A percentile compares a stretch with the other conserved stretches of the same genome.
Conservation (phyloP, 1,140 invertebrate species). For the Eriosoma lanigerum region DNA sequence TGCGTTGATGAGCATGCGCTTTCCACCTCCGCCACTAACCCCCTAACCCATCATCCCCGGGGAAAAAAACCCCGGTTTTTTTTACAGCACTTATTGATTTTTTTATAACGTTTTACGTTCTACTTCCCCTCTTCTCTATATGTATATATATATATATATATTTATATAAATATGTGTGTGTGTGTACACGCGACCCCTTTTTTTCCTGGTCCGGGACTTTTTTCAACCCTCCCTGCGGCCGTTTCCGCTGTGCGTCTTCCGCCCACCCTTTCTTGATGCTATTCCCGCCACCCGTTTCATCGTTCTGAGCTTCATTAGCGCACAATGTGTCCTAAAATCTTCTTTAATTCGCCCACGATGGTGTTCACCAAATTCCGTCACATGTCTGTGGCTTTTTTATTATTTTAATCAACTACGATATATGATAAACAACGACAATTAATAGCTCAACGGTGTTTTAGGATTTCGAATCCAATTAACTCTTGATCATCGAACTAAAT, state of each 20-base stretch:
- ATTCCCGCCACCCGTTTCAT: not conserved
- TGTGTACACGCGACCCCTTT: conserved; percentile 47
- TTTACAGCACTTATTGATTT: conserved; percentile 51
- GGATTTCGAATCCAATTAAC: not conserved
- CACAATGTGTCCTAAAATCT: conserved; percentile 48
- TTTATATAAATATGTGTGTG: conserved; percentile 7
- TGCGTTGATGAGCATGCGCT: conserved; percentile 51
- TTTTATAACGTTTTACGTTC: conserved; percentile 51
- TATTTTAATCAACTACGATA: not conserved
- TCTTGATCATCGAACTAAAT: not conserved
- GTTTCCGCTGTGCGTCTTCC: not conserved
- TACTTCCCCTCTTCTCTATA: conserved; percentile 2
- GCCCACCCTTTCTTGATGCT: not conserved
- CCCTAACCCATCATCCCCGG: conserved; percentile 36
- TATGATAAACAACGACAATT: conserved; percentile 1
- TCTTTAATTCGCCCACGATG: conserved; percentile 36
- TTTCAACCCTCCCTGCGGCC: conserved; percentile 34
- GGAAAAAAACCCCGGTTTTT: conserved; percentile 49
- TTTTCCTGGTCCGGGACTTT: conserved; percentile 50
- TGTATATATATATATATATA: not conserved
- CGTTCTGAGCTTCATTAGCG: conserved; percentile 45
- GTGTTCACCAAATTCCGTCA: conserved; percentile 27
- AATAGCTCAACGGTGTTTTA: conserved; percentile 23
- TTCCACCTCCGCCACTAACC: conserved; percentile 22
- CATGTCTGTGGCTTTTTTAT: not conserved